These are phyloP conservation scores for Zelostemma sp. DNA, from an alignment of 1,140 invertebrate species.

Conservation along the genomic window DNA sequence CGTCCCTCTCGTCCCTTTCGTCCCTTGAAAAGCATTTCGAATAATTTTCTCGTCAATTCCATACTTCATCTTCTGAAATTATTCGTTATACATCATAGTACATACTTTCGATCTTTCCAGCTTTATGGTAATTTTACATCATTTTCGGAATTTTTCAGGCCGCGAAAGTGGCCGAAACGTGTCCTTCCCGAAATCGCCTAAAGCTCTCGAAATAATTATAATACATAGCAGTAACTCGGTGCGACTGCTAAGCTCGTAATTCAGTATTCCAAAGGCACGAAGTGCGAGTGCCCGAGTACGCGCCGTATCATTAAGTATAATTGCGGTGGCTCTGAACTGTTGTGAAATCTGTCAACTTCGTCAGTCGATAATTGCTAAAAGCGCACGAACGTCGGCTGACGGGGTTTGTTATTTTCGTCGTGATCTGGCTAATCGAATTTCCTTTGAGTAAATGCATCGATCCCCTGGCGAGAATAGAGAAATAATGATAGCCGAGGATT, in stretches of 20 bases:
- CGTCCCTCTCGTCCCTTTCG: no score
- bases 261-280: constrained; percentile 1
- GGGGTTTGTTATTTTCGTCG: constrained; percentile 10
- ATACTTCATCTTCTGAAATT: no score
- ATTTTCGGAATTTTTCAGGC: no score
- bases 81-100: no score
- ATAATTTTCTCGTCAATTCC: no score
- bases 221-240: neutral
- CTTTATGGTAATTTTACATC: neutral
- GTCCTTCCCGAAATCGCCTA: neutral
- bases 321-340: constrained; percentile 19
- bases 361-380: constrained; percentile 27
- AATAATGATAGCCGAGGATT: neutral
- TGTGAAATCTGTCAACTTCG: constrained; percentile 35
- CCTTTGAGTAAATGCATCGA: constrained; percentile 3
- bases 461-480: neutral
- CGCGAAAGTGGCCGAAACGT: no score
- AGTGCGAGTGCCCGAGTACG: neutral
- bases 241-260: neutral
- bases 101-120: no score
- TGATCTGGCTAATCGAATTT: constrained; percentile 3
- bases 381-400: constrained; percentile 9
- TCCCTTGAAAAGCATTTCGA: no score
- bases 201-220: constrained; percentile 1
- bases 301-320: constrained; percentile 30